Base-by-base conservation (phyloP, 2,888 invertebrate species). In the Pristionchus mayeri region DNA sequence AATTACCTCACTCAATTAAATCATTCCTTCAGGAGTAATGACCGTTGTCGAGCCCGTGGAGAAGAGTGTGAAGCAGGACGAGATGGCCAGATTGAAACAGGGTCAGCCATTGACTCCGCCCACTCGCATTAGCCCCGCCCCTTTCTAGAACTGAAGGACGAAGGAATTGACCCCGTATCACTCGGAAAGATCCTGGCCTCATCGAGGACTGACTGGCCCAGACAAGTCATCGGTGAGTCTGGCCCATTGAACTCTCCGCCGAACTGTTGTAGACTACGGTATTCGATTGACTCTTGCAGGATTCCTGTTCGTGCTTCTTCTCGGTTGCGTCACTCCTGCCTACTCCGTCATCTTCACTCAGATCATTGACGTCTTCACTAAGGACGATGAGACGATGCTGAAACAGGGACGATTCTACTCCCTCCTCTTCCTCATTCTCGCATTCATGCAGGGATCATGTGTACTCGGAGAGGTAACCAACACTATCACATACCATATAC, bases 401-500 rank as follows among this genome's bases (percentile, higher is more conserved):
- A 85, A 88, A 27, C 85, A 93, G 57, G 93, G 93, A 67, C 91
- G 94, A 4, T 91, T 93, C 85, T 94, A 94, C 94, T 93, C 94
- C 48, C 90, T 93, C 87, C 89, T 91, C 89, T 91, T 91, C 85
- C 82, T 91, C 4, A 88, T 89, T 0, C 91, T 94, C 27, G 94
- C 93, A 13, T 89, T 91, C 18, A 88, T 90, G 24, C 93, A 93
- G 57, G 93, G 92, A 27, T 57, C 93, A 21, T 91, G 93, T 37
- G 92, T 93, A 7, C 88, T 88, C 84, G 37, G 86, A 91, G 91
- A 87, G 86, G 91, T 63, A 88, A 92, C 85, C 92, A 40, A 30
- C 79, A 1, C 7, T 34, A 9, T n/a, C n/a, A n/a, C n/a, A n/a
- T n/a, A n/a, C n/a, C n/a, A n/a, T n/a, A n/a, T n/a, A n/a, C n/a